Conservation (phyloP, 2,888 invertebrate species). For the Chrysomela aeneicollis region DNA sequence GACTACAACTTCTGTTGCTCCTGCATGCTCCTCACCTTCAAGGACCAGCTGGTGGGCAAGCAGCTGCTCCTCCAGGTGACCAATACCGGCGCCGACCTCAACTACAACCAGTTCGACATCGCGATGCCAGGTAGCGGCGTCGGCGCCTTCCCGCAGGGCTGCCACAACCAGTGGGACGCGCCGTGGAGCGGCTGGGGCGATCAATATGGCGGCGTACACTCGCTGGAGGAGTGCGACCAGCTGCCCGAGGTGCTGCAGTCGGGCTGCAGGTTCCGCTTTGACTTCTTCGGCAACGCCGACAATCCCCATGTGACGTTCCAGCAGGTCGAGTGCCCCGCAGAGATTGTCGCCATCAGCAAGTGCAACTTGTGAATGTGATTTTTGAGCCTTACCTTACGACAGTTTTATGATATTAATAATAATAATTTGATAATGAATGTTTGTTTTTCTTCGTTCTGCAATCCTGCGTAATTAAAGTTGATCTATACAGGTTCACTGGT, state of each 20-base stretch:
- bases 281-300: slow-evolving; percentile 36
- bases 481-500: too few relatives aligned
- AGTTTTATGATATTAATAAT: too few relatives aligned
- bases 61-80: slow-evolving; percentile 37
- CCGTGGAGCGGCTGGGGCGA: slow-evolving; percentile 40
- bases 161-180: slow-evolving; percentile 38
- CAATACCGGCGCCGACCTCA: slow-evolving; percentile 39
- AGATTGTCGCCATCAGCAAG: slow-evolving; percentile 29
- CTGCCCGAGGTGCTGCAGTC: slow-evolving; percentile 36
- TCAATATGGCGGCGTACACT: slow-evolving; percentile 38
- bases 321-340: slow-evolving; percentile 39
- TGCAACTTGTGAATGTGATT: slow-evolving; percentile 18
- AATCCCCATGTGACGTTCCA: slow-evolving; percentile 37
- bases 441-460: too few relatives aligned
- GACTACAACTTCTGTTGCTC: slow-evolving; percentile 37
- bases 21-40: slow-evolving; percentile 38
- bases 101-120: slow-evolving; percentile 42
- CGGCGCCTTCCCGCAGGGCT: slow-evolving; percentile 37
- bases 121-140: slow-evolving; percentile 45
- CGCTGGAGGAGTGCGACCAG: slow-evolving; percentile 31
- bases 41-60: slow-evolving; percentile 34
- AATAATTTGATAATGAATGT: too few relatives aligned
- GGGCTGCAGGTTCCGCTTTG: slow-evolving; percentile 38
- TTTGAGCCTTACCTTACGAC: too few relatives aligned
- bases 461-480: too few relatives aligned